Evolutionary conservation across 1,140 invertebrate genomes (phyloP), one percentile per base, ranked within the genome.

Genomic region (Stegodyphus mimosarum): DNA sequence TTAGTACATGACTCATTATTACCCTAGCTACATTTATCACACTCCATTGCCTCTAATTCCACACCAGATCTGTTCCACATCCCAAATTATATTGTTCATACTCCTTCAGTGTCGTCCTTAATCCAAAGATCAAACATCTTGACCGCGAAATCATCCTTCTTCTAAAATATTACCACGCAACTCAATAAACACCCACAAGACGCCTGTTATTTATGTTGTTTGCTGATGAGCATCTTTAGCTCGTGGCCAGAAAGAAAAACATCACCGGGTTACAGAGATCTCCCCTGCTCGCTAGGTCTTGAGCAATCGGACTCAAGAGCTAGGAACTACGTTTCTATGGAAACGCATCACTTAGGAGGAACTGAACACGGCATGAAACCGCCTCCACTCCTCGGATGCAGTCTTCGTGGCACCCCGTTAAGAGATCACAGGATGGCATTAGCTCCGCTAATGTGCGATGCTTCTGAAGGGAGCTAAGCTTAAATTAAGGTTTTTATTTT

Each of bases 171-270:
- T 33, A 33, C 33, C 33, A 33, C 33, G 3, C 33, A 33, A 33
- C 33, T 15, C 69, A 70, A 48, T 11, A 33, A 15, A 49, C 17
- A 53, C 15, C 11, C 50, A 63, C 50, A 49, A 55, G 63, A 75
- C 60, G 49, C 73, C 1, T n/a, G 73, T 75, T 75, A 55, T 75
- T 75, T 75, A 75, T 75, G 73, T 52, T 75, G 73, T 75, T 75
- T 75, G 73, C 52, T 75, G 73, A 75, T 75, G 73, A 75, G 53
- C 52, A 52, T 17, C 49, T 6, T 33, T 75, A 33, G 52, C 73
- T 52, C 5, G 17, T 50, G 18, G 63, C 13, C 13, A 15, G 13
- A 13, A 64, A 64, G 63, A 64, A 64, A 64, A 64, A 64, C 17
- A 64, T 13, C 13, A 13, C 63, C 13, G 17, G 13, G 13, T 64